These are phyloP conservation scores for Cheumatopsyche charites DNA, from an alignment of 1,140 invertebrate species.

Conservation along the genomic window DNA sequence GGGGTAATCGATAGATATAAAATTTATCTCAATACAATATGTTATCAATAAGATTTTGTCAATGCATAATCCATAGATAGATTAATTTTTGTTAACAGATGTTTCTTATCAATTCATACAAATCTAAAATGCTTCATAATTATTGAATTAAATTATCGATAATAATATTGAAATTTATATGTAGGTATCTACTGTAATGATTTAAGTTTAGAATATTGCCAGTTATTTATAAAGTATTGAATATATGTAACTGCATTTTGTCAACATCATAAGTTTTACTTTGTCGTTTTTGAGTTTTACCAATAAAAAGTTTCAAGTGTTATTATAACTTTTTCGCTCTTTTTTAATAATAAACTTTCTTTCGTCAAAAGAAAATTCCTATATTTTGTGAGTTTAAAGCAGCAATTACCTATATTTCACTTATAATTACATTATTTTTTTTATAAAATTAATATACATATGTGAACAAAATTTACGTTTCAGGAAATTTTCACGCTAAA, in stretches of 20 bases:
- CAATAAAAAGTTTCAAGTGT: constrained; percentile 6
- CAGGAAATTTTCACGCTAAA: neutral
- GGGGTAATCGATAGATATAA: no score
- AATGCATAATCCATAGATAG: no score
- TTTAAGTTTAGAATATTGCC: no score
- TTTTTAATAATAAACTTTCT: neutral
- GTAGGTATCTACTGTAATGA: no score
- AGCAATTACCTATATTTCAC: neutral
- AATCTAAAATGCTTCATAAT: no score
- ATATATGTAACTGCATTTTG: neutral
- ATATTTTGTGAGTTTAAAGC: neutral
- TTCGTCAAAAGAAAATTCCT: neutral
- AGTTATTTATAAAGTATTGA: neutral
- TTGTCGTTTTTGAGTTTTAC: neutral
- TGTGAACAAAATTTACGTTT: neutral
- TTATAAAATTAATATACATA: neutral
- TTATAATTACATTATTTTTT: neutral
- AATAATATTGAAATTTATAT: no score
- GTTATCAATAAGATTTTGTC: no score
- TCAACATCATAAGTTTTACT: neutral
- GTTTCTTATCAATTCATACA: no score
- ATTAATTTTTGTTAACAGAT: no score
- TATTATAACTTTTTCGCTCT: constrained; percentile 3
- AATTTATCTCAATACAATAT: no score
- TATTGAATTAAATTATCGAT: no score